Conservation (phyloP, 2,888 invertebrate species). For the Drosophila anomalata region DNA sequence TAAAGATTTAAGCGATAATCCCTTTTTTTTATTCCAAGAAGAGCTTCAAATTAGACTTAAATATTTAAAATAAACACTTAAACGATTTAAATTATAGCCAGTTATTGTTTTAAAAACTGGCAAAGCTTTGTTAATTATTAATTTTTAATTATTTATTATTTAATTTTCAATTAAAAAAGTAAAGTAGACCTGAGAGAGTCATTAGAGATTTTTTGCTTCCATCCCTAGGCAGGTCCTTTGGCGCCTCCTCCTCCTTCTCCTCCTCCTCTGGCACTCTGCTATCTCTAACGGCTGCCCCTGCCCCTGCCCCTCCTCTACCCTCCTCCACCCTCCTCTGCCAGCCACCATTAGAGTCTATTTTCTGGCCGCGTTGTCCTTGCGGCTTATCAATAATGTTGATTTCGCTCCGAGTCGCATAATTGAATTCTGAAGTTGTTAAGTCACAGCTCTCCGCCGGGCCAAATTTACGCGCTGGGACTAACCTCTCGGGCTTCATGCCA, state of each 20-base stretch:
- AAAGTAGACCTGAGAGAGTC: background rate
- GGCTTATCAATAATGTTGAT: conserved; percentile 81
- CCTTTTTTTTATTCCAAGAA: too few species aligned
- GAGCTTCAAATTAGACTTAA: too few species aligned
- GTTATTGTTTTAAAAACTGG: background rate
- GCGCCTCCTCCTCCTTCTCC: conserved; percentile 9
- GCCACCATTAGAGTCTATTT: background rate
- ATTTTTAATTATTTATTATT: background rate
- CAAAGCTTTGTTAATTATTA: too few species aligned
- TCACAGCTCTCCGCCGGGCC: conserved; percentile 59
- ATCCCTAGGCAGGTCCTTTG: background rate
- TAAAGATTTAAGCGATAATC: too few species aligned
- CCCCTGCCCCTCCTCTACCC: background rate
- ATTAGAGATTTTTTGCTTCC: background rate
- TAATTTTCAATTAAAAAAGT: background rate
- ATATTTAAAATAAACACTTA: too few species aligned
- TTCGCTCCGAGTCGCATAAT: conserved; percentile 80
- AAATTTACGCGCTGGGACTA: conserved; percentile 72
- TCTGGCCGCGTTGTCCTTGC: conserved; percentile 73
- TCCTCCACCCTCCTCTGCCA: background rate
- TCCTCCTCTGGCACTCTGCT: conserved; percentile 10
- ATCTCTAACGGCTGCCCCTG: background rate
- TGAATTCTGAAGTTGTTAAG: conserved; percentile 80
- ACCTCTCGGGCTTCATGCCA: background rate
- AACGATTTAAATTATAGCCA: too few species aligned